phyloP scores from a whole-genome alignment of 2,113 vertebrate species.

The Colinus virginianus region DNA sequence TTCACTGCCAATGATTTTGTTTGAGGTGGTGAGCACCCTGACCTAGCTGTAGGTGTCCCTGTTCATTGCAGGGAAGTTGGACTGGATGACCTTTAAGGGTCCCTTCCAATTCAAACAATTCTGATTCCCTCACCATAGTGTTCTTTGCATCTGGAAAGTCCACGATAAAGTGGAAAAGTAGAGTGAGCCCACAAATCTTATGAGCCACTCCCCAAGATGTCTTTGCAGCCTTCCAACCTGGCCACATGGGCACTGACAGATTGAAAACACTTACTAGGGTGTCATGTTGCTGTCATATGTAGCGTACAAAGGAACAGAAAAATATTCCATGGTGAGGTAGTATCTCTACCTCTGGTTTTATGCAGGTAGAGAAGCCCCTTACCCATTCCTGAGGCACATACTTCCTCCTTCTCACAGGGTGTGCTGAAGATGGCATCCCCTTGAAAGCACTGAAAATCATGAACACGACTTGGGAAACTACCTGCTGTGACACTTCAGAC shows the following conservation, averaged over 20 bases:
- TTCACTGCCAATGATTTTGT: neutral
- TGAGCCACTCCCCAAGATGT: neutral
- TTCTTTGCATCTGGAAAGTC: neutral
- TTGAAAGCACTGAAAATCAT: neutral
- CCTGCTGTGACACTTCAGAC: neutral
- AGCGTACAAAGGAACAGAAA: neutral
- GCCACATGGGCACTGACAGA: neutral
- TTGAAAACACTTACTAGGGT: rapidly evolving
- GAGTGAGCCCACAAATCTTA: neutral
- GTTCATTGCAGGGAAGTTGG: too few relatives aligned
- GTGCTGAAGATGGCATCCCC: neutral
- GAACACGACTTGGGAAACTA: neutral
- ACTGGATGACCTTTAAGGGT: too few relatives aligned
- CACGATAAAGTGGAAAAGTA: neutral
- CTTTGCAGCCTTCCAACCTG: neutral
- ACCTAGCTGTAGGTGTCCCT: too few relatives aligned
- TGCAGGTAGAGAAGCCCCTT: neutral
- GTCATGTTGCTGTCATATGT: rapidly evolving
- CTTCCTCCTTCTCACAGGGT: neutral
- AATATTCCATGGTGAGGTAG: neutral
- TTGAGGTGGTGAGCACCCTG: neutral
- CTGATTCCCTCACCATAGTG: neutral
- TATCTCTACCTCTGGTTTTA: neutral
- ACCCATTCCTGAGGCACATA: neutral
- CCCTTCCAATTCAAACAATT: too few relatives aligned